Evolutionary conservation across 2,888 invertebrate genomes (phyloP), one percentile per base, ranked within the genome.

Genomic region (Dryobotodes eremita): DNA sequence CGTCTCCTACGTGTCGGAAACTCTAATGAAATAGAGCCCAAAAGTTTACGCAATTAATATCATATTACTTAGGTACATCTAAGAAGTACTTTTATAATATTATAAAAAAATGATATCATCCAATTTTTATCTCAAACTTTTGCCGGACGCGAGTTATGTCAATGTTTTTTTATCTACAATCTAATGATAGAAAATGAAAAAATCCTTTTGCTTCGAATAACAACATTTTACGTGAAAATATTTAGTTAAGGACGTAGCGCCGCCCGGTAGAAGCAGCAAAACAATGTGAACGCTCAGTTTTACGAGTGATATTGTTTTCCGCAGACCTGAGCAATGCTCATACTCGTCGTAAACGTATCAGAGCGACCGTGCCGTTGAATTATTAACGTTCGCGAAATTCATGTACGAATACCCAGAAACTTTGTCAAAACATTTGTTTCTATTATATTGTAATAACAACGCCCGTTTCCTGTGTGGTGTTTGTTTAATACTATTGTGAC

Each of bases 1-100:
- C 92, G 91, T 85, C 74, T 84, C 79, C 69, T 75, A 83, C 77
- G 83, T 84, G 86, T 82, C 77, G 79, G 81, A 88, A 85, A 83
- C 83, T 82, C 75, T 91, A 88, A 88, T 86, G 88, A 84, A 88
- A 90, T 89, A 82, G 77, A 88, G 55, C 84, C 89, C 78, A 77
- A 89, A 91, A 91, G 89, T 92, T 91, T 88, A 79, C 77, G 76
- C 82, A 84, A 90, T 89, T 88, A 89, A 89, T 89, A 89, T 86
- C 76, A 75, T 83, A 87, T 87, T 85, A 83, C 80, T 66, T 61
- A 64, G 36, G 62, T 36, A 20, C 36, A 7, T 79, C 64, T 72
- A 50, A 71, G 50, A 77, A 80, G 62, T 75, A 64, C 42, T 73
- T 73, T 75, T 50, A 42, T 48, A 57, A 55, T 69, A 50, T 70